Base-by-base conservation (phyloP, 2,797 vertebrate species). In the Gymnopithys bicolor region DNA sequence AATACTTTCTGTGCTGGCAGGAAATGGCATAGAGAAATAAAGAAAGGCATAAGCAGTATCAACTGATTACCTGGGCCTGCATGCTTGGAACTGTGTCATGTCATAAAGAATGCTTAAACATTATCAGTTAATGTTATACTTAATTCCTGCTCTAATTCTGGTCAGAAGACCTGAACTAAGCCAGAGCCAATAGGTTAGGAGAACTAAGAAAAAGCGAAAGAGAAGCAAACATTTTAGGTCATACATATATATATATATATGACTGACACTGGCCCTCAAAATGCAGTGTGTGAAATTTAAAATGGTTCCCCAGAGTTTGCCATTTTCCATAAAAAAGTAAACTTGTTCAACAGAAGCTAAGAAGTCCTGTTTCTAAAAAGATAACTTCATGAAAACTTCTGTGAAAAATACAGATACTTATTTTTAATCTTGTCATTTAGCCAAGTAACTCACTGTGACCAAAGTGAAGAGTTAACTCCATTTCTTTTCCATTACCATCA, bases 401-500 rank as follows among this genome's bases (percentile, higher is more conserved):
- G 30, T 43, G 41, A 88, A 69, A 75, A 76, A 71, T 83, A 68
- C 30, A 59, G 32, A 48, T 80, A 92, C 18, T 83, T 86, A 33
- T 58, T 87, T 89, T 87, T 77, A 92, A 75, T 82, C 79, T 95
- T 96, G 76, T 96, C 80, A 95, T 48, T 96, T 97, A 94, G 63
- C 75, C 78, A 90, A 84, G 56, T 95, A 96, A 94, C 90, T 95
- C 83, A 90, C 87, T 95, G 60, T 95, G 85, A 96, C 88, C 90
- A 93, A 95, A 91, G 33, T 68, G 81, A 91, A 92, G 92, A 95
- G 89, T 93, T 95, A 96, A 98, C 94, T 97, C 84, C 45, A 94
- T 97, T 97, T 97, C 80, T 96, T 96, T 97, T 96, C 73, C 89
- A 94, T 97, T 95, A 95, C 88, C 73, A 89, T 97, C 90, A 82